These are phyloP conservation scores for Pangasius sanitwongsei DNA, from an alignment of 2,797 vertebrate genomes.

Conservation along the genomic window DNA sequence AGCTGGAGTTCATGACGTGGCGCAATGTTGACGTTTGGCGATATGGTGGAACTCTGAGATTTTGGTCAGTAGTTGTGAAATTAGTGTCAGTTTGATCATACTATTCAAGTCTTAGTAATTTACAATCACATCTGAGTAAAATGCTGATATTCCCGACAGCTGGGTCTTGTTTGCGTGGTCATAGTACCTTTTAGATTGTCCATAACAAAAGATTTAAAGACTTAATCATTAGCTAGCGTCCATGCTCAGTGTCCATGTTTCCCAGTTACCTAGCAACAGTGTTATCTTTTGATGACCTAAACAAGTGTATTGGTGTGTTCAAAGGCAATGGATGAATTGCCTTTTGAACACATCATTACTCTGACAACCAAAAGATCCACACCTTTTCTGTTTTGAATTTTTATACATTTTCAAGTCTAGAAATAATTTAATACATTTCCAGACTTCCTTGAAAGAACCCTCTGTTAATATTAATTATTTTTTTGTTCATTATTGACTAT, in stretches of 20 bases:
- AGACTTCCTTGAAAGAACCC: background rate
- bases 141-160: background rate
- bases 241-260: background rate
- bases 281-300: slow-evolving; percentile 12
- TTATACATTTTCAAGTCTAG: background rate
- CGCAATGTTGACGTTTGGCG: background rate
- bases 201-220: slow-evolving; percentile 2
- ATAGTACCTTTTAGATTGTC: background rate
- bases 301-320: background rate
- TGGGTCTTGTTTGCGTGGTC: background rate
- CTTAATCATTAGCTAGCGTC: slow-evolving; percentile 10
- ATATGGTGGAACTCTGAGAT: background rate
- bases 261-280: background rate
- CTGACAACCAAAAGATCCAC: background rate
- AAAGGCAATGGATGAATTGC: background rate
- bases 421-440: background rate
- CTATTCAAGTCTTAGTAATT: background rate
- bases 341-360: background rate
- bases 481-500: background rate
- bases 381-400: background rate
- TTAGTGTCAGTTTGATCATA: background rate
- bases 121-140: background rate
- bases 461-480: background rate
- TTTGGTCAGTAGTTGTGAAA: background rate
- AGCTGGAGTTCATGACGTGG: background rate